Evolutionary conservation across 2,888 invertebrate genomes (phyloP).

Genomic region (Lepidocyrtoides sp.): DNA sequence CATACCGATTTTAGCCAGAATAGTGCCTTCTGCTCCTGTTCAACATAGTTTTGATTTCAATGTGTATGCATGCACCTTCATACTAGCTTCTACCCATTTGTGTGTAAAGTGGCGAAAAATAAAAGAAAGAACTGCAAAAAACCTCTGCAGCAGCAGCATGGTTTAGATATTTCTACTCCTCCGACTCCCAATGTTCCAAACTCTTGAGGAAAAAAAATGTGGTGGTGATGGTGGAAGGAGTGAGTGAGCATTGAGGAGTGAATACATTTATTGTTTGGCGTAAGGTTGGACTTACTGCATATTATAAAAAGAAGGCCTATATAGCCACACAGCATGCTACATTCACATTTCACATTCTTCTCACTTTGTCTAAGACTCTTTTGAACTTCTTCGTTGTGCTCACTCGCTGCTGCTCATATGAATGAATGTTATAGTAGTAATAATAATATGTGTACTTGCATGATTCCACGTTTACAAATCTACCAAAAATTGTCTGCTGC

Average conservation of each 20-base stretch:
- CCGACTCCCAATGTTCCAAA: background rate
- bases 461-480: background rate
- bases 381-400: background rate
- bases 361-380: background rate
- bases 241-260: background rate
- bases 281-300: too few species aligned
- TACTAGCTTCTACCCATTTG: background rate
- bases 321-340: constrained; percentile 43
- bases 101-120: too few species aligned
- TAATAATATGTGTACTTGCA: background rate
- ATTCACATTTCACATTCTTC: constrained; percentile 43
- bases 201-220: constrained; percentile 6
- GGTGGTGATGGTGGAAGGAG: background rate
- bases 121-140: too few species aligned
- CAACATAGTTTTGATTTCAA: too few species aligned
- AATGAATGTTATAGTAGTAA: too few species aligned
- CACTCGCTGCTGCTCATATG: too few species aligned
- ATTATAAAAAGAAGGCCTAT: constrained; percentile 43
- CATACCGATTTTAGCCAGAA: background rate
- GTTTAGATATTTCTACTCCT: background rate
- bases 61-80: background rate
- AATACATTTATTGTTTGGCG: too few species aligned
- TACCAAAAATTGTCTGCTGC: background rate
- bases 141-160: background rate
- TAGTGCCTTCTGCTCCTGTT: background rate